Percentiles rank a stretch among this genome's conserved stretches.
phyloP scores from a whole-genome alignment of 1,140 invertebrate species.

The Drosophila athabasca region DNA sequence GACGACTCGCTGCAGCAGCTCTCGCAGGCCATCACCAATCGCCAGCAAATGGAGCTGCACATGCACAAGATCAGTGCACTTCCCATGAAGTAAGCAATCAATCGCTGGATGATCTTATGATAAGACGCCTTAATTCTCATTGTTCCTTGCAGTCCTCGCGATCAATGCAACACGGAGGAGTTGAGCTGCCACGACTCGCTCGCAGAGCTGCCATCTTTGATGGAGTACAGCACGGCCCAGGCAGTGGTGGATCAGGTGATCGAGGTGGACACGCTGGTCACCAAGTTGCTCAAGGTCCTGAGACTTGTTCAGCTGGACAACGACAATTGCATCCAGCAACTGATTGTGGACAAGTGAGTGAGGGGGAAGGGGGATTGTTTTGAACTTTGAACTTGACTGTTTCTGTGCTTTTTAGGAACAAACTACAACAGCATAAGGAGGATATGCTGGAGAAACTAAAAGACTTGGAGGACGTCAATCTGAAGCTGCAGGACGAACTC shows the following conservation, averaged over 20 bases:
- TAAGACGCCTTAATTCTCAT: not conserved
- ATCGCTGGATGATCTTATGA: rapidly evolving
- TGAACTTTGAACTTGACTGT: not conserved
- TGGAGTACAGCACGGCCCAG: constrained; percentile 83
- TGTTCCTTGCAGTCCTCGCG: constrained; percentile 47
- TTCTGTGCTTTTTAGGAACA: constrained; percentile 56
- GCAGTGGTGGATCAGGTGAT: constrained; percentile 89
- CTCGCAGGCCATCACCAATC: constrained; percentile 87
- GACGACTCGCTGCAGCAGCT: constrained; percentile 88
- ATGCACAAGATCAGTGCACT: constrained; percentile 64
- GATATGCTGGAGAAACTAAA: constrained; percentile 84
- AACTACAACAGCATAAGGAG: constrained; percentile 82
- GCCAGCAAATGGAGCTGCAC: constrained; percentile 85
- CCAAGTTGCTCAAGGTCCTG: constrained; percentile 89
- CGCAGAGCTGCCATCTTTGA: constrained; percentile 83
- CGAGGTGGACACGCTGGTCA: constrained; percentile 89
- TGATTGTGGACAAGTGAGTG: constrained; percentile 84
- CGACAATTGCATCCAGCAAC: constrained; percentile 87
- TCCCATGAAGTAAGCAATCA: constrained; percentile 62
- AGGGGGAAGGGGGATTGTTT: not conserved
- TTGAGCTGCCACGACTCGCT: constrained; percentile 79
- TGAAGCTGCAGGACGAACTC: constrained; percentile 85
- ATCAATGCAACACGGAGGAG: constrained; percentile 80
- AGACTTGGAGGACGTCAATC: constrained; percentile 85
- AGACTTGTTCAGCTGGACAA: constrained; percentile 89